Evolutionary conservation across 2,113 vertebrate genomes (phyloP).

Genomic region (Syngnathus scovelli): DNA sequence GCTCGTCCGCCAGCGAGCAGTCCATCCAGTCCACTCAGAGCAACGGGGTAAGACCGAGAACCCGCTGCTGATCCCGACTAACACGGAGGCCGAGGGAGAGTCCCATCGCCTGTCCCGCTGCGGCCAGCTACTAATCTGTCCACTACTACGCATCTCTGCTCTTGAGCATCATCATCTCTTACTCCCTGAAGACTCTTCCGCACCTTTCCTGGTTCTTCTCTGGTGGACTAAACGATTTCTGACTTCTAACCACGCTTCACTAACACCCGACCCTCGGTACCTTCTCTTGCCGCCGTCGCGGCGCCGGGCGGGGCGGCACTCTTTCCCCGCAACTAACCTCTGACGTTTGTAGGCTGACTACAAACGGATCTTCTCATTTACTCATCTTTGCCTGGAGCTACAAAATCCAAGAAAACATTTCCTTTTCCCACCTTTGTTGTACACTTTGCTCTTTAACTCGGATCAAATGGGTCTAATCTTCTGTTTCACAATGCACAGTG

Average conservation of each 20-base stretch:
- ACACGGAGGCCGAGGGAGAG: constrained; percentile 58
- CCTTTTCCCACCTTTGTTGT: constrained; percentile 31
- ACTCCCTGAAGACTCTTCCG: constrained; percentile 28
- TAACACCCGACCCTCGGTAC: constrained; percentile 48
- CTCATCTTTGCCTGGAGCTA: constrained; percentile 34
- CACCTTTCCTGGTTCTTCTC: constrained; percentile 27
- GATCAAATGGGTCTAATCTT: neutral
- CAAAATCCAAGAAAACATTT: constrained; percentile 33
- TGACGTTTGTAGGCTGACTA: constrained; percentile 40
- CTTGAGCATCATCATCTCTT: constrained; percentile 39
- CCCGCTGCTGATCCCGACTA: constrained; percentile 74
- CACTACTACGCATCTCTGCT: constrained; percentile 42
- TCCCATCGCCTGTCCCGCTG: constrained; percentile 50
- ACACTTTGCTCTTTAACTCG: constrained; percentile 6
- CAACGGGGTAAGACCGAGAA: constrained; percentile 97
- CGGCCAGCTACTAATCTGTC: constrained; percentile 63
- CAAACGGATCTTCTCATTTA: constrained; percentile 50
- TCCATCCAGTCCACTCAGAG: constrained; percentile 97
- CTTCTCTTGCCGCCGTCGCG: constrained; percentile 44
- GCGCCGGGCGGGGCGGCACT: constrained; percentile 38
- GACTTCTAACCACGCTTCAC: constrained; percentile 58
- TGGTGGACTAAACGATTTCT: constrained; percentile 29
- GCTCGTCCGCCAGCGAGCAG: constrained; percentile 97
- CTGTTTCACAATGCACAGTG: neutral
- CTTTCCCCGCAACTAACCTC: constrained; percentile 52